A percentile compares a stretch with the other conserved stretches of the same genome.
Evolutionary conservation across 1,140 invertebrate genomes (phyloP).

Genomic region (Brachionus sp.): DNA sequence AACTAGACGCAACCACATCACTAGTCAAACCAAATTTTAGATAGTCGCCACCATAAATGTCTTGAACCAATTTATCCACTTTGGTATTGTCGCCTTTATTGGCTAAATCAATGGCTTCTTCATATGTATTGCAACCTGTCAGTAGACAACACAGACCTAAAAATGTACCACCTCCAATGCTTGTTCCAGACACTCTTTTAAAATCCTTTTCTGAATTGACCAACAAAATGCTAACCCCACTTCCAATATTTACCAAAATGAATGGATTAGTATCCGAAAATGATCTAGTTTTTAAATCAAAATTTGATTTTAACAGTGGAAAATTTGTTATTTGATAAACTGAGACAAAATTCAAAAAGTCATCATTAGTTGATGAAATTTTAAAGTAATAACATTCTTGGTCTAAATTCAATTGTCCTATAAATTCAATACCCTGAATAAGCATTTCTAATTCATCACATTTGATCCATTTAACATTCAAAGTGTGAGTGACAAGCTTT

Average conservation of each 20-base stretch:
- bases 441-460: slow-evolving; percentile 93
- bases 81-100: slow-evolving; percentile 84
- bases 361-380: background rate
- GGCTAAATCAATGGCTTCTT: slow-evolving; percentile 92
- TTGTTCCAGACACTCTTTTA: slow-evolving; percentile 89
- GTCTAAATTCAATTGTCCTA: slow-evolving; percentile 78
- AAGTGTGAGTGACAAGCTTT: slow-evolving; percentile 55
- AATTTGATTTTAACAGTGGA: background rate
- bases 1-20: slow-evolving; percentile 82
- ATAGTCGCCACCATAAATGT: slow-evolving; percentile 97
- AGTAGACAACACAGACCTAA: slow-evolving; percentile 89
- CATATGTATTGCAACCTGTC: slow-evolving; percentile 91
- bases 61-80: slow-evolving; percentile 90
- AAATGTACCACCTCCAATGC: slow-evolving; percentile 95
- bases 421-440: slow-evolving; percentile 87
- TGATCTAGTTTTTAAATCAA: background rate
- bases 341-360: background rate
- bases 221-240: slow-evolving; percentile 88
- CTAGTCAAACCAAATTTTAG: slow-evolving; percentile 81
- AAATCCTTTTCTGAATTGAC: slow-evolving; percentile 84
- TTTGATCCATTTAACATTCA: slow-evolving; percentile 87
- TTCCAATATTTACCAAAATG: slow-evolving; percentile 93
- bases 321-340: background rate
- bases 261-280: slow-evolving; percentile 93
- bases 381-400: slow-evolving; percentile 89